Base-by-base conservation (phyloP, 2,113 vertebrate genomes). In the Passer domesticus region DNA sequence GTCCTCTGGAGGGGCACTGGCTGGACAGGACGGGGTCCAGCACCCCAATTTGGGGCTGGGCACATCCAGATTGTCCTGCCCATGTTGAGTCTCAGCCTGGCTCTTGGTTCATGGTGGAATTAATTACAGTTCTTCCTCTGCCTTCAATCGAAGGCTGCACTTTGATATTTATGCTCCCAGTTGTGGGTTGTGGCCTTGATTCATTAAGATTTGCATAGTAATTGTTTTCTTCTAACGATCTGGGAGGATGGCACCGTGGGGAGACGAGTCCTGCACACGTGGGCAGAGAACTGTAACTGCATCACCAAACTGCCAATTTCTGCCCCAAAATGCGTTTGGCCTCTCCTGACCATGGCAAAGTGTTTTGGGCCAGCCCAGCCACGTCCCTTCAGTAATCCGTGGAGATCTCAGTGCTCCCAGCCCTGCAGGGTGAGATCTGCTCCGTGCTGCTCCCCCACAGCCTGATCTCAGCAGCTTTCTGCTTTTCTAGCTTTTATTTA, bases 121-220 rank as follows among this genome's bases (percentile, higher is more conserved):
- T 94, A 94, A 95, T 96, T 91, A 96, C 72, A 74, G 60, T 13
- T 78, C 68, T 77, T 52, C 66, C 79, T 74, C 80, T 76, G 91
- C 70, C 94, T 95, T 92, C 91, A 89, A 20, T 84, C 9, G 19
- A 41, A 95, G 70, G 78, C 69, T 25, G 23, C 64, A 35, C 96
- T 97, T 96, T 95, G 92, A 95, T 95, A 96, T 95, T 96, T 96
- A 70, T 93, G 94, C 11, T 93, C 94, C 89, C 90, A 86, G 68
- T 91, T 89, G 84, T 73, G 91, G 91, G 92, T 41, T 92, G 83
- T 4, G 75, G 87, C 94, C 94, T 81, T 83, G 93, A 95, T 94
- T 96, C 92, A 93, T 96, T 96, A 94, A 80, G 94, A 90, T 96
- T 94, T 94, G 95, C 96, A 95, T 81, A 85, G 97, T 96, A 95